These are phyloP conservation scores for Enteromius radiatus DNA, from an alignment of 2,797 vertebrate species.

Conservation along the genomic window DNA sequence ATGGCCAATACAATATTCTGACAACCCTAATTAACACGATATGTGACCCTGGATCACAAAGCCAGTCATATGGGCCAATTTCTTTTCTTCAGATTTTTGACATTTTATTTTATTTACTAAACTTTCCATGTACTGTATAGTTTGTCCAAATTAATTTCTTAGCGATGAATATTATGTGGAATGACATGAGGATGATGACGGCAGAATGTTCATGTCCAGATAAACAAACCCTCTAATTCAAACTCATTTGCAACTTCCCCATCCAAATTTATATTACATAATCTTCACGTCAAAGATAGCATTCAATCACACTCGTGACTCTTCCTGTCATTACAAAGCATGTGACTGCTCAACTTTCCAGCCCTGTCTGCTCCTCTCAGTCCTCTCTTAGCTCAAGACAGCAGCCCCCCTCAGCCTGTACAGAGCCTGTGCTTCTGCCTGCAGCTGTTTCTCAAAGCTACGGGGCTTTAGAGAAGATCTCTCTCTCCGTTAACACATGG, in stretches of 20 bases:
- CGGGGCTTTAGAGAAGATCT: slow-evolving; percentile 73
- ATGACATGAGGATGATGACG: neutral
- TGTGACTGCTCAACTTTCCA: slow-evolving; percentile 37
- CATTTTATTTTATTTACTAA: too few species aligned
- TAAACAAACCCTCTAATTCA: slow-evolving; percentile 16
- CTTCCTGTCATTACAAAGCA: slow-evolving; percentile 35
- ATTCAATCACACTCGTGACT: slow-evolving; percentile 6
- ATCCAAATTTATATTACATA: neutral
- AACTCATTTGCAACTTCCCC: neutral
- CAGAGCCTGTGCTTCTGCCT: slow-evolving; percentile 28
- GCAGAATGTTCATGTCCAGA: neutral
- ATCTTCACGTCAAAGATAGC: slow-evolving; percentile 5
- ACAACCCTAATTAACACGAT: too few species aligned
- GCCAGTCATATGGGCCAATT: too few species aligned
- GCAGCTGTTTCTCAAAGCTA: slow-evolving; percentile 77
- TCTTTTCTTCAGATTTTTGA: too few species aligned
- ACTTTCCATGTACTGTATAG: too few species aligned
- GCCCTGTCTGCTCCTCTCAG: slow-evolving; percentile 17
- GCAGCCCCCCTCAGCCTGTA: neutral
- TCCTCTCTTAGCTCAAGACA: slow-evolving; percentile 33
- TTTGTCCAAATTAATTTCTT: too few species aligned
- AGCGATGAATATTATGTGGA: neutral
- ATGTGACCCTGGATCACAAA: too few species aligned
- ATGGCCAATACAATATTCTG: too few species aligned
- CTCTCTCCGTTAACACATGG: slow-evolving; percentile 70